Conservation (phyloP, 2,888 invertebrate species). For the Phania funesta region DNA sequence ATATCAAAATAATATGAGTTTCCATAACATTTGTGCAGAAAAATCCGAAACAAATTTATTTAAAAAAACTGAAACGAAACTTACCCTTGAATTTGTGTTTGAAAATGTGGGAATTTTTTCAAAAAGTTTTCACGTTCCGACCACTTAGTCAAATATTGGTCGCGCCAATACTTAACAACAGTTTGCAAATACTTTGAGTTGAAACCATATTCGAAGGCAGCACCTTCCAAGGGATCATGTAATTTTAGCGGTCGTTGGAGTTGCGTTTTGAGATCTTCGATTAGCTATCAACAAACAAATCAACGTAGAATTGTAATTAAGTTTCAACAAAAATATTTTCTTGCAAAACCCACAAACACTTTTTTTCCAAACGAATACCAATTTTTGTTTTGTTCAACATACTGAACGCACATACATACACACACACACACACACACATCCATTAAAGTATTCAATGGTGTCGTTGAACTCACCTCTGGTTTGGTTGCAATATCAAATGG, state of each 20-base stretch:
- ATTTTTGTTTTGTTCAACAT: background rate
- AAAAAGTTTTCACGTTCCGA: conserved; percentile 84
- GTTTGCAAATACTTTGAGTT: conserved; percentile 85
- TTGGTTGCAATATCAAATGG: conserved; percentile 74
- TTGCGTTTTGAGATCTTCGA: conserved; percentile 83
- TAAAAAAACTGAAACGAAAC: conserved; percentile 23
- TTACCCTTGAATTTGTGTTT: conserved; percentile 86
- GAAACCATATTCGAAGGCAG: conserved; percentile 90
- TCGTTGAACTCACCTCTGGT: conserved; percentile 71
- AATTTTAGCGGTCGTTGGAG: conserved; percentile 82
- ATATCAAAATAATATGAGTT: too few relatives aligned
- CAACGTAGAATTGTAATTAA: background rate
- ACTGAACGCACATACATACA: background rate
- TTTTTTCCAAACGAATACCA: background rate
- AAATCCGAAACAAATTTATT: background rate
- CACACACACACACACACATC: background rate
- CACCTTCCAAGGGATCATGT: conserved; percentile 84
- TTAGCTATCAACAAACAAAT: conserved; percentile 77
- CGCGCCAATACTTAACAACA: conserved; percentile 89
- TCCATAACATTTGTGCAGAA: too few relatives aligned
- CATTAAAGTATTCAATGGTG: background rate
- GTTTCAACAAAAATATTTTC: background rate
- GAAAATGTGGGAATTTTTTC: conserved; percentile 88
- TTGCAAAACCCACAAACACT: background rate
- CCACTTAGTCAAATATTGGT: conserved; percentile 86